Conservation (phyloP, 2,888 invertebrate species). For the Crocallis elinguaria region DNA sequence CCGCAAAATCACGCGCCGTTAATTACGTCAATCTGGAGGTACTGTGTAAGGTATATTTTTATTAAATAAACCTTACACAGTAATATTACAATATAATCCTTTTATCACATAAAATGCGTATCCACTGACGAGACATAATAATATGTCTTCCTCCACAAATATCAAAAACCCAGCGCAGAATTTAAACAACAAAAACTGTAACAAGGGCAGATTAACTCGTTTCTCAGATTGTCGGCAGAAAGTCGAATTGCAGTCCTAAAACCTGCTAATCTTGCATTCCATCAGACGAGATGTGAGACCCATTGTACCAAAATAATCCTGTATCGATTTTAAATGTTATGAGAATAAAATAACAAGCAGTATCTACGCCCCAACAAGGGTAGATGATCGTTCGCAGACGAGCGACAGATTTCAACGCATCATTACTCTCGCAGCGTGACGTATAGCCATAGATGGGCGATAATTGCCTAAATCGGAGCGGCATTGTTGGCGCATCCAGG, state of each 20-base stretch:
- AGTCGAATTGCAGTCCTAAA: too few species aligned
- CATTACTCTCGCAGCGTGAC: conserved; percentile 12
- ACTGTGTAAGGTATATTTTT: too few species aligned
- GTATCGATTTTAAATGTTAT: neutral
- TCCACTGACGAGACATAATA: too few species aligned
- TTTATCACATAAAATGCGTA: neutral
- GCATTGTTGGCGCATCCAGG: conserved; percentile 9
- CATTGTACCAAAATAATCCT: neutral
- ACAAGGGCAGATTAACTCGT: too few species aligned
- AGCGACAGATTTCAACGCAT: conserved; percentile 18
- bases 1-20: conserved; percentile 18
- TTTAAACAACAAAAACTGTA: too few species aligned
- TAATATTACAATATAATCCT: conserved; percentile 8
- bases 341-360: neutral
- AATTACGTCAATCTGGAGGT: conserved; percentile 14
- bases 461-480: conserved; percentile 18
- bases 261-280: too few species aligned
- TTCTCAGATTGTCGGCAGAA: too few species aligned
- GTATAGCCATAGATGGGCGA: conserved; percentile 5
- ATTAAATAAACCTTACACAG: too few species aligned
- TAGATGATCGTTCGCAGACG: conserved; percentile 14
- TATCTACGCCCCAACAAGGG: neutral
- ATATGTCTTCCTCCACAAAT: too few species aligned
- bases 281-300: neutral
- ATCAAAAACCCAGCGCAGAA: too few species aligned